phyloP scores from a whole-genome alignment of 2,888 invertebrate genomes.

The Synanthedon andrenaeformis region DNA sequence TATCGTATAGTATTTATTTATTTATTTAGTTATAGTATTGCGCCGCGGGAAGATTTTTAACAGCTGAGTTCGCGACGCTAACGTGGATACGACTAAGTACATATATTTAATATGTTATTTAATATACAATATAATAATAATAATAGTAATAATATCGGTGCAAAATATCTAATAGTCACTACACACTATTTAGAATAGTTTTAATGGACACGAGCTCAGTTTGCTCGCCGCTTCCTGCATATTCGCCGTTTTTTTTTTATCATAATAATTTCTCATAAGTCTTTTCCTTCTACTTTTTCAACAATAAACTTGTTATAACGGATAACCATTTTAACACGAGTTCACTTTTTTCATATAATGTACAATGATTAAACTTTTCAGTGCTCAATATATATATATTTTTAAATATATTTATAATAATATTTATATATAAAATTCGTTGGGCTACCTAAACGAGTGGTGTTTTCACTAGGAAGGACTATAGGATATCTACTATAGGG shows the following conservation, averaged over 20 bases:
- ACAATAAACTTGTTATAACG: constrained; percentile 49
- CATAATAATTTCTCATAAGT: constrained; percentile 33
- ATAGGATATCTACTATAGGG: constrained; percentile 48
- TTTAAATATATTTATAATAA: no score
- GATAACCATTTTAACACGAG: constrained; percentile 33
- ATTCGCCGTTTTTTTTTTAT: constrained; percentile 9
- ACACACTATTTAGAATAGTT: constrained; percentile 62
- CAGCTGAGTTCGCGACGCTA: background rate
- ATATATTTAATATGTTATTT: no score
- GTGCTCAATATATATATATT: constrained; percentile 47
- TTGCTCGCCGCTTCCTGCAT: constrained; percentile 23
- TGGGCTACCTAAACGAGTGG: constrained; percentile 61
- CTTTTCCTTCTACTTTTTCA: constrained; percentile 56
- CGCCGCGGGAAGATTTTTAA: background rate
- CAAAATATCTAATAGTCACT: constrained; percentile 63
- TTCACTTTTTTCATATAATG: constrained; percentile 29
- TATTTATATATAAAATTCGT: constrained; percentile 56
- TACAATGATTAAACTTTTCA: constrained; percentile 55
- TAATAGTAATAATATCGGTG: constrained; percentile 41
- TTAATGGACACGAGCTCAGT: constrained; percentile 38
- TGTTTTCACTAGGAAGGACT: constrained; percentile 46
- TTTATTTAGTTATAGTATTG: constrained; percentile 1
- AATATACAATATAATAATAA: background rate
- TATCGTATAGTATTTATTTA: background rate
- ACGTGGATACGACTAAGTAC: background rate